These are phyloP conservation scores for Leptodactylus fallax DNA, from an alignment of 2,797 vertebrate species.

Conservation along the genomic window DNA sequence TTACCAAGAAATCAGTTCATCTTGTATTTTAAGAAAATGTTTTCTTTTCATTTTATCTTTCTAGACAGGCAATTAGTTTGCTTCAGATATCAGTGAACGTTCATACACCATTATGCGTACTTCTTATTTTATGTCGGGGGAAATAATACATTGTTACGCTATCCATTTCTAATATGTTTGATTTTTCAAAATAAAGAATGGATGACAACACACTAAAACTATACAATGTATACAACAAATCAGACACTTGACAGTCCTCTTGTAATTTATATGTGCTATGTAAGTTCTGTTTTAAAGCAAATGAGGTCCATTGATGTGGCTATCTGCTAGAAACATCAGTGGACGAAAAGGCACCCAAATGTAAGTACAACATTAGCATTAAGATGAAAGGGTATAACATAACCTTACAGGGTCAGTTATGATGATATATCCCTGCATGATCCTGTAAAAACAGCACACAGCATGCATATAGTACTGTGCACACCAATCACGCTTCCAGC, in stretches of 20 bases:
- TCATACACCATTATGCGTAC: constrained; percentile 71
- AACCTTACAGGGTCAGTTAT: neutral
- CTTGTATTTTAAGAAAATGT: constrained; percentile 96
- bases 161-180: constrained; percentile 83
- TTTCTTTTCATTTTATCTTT: constrained; percentile 97
- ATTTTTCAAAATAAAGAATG: constrained; percentile 78
- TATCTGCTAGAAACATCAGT: neutral
- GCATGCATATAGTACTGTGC: constrained; percentile 23
- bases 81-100: constrained; percentile 81
- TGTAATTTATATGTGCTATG: constrained; percentile 24
- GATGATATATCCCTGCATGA: constrained; percentile 15
- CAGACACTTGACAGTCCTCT: neutral
- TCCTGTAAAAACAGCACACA: constrained; percentile 29
- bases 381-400: neutral
- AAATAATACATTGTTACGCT: constrained; percentile 77
- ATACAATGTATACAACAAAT: constrained; percentile 21
- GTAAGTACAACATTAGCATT: constrained; percentile 1
- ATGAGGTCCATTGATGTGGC: constrained; percentile 14
- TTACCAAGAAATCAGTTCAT: constrained; percentile 95
- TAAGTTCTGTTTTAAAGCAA: neutral
- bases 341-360: neutral
- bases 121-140: constrained; percentile 76
- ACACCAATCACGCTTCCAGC: neutral
- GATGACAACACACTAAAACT: constrained; percentile 47
- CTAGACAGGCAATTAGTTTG: constrained; percentile 86